Conservation (phyloP, 2,797 vertebrate species). For the Hozukius guyotensis region DNA sequence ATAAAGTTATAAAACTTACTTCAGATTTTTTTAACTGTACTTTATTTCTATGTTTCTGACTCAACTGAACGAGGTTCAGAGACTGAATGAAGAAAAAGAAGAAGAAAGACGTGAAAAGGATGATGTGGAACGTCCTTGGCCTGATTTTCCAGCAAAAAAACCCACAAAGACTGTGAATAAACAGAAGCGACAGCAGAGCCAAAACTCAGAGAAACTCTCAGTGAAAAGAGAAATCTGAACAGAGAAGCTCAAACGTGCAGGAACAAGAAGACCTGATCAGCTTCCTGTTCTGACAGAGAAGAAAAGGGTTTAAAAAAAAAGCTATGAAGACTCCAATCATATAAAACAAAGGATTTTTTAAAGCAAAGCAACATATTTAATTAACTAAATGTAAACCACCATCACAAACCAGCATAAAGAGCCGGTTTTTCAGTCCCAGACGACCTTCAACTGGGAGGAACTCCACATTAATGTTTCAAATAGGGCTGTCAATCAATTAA, state of each 20-base stretch:
- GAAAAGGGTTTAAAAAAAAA: background rate
- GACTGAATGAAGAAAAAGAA: background rate
- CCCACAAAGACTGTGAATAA: background rate
- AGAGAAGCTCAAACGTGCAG: background rate
- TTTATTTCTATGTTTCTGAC: background rate
- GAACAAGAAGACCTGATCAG: background rate
- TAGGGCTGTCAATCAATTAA: too few species aligned
- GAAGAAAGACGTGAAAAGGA: background rate
- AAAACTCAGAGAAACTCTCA: background rate
- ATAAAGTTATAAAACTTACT: background rate
- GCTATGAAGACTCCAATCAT: too few species aligned
- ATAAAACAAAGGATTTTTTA: background rate
- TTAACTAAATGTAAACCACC: background rate
- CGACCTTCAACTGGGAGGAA: background rate
- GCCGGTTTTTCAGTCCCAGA: background rate
- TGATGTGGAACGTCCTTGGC: background rate
- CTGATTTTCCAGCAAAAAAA: background rate
- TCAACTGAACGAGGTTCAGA: background rate
- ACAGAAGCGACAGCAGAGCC: background rate
- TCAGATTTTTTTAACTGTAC: background rate
- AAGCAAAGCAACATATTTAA: background rate
- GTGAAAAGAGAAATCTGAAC: background rate
- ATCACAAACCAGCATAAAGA: background rate
- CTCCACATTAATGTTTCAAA: too few species aligned
- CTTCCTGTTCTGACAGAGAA: background rate